Base-by-base conservation (phyloP, 2,797 vertebrate genomes). In the Pseudochaenichthys georgianus region DNA sequence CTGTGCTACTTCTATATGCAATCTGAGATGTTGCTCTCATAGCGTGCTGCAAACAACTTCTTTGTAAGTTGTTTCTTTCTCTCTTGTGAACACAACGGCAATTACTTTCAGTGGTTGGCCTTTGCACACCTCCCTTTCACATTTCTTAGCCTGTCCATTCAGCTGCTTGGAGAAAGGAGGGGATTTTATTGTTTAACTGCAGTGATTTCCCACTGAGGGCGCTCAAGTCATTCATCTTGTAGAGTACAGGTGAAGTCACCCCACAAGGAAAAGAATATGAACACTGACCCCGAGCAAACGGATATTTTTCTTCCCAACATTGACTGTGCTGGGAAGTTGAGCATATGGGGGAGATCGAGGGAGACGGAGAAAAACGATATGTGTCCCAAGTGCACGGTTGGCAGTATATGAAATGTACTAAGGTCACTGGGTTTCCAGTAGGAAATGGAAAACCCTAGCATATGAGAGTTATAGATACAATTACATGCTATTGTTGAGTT, bases 161-260 rank as follows among this genome's bases (percentile, higher is more conserved):
- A 83, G 67, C 76, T 88, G 60, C 81, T 82, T n/a, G 75, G 73
- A 84, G 61, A 62, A 76, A 73, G 46, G 62, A 47, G 52, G 61
- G 63, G 50, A 16, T 61, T 55, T 55, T 65, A 85, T 87, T 91
- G 91, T 89, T 92, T 85, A 84, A 91, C 86, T 69, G 62, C 73
- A 77, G 64, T 87, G 70, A 77, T 87, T 88, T 89, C 78, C 82
- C 79, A 69, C 57, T 28, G 74, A 86, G 83, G 70, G 64, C n/a
- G 41, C 64, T 72, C 3, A 1, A 84, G 85, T 79, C 87, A 76
- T 92, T 92, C 83, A 87, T 93, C 88, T 88, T 91, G 78, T 78
- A 57, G 79, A 82, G 64, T 55, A 54, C 75, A 89, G 86, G 84
- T 89, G 80, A 91, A 81, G 52, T 84, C 77, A 81, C 82, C 81